Conservation (phyloP, 2,113 vertebrate species). For the Panurus biarmicus region DNA sequence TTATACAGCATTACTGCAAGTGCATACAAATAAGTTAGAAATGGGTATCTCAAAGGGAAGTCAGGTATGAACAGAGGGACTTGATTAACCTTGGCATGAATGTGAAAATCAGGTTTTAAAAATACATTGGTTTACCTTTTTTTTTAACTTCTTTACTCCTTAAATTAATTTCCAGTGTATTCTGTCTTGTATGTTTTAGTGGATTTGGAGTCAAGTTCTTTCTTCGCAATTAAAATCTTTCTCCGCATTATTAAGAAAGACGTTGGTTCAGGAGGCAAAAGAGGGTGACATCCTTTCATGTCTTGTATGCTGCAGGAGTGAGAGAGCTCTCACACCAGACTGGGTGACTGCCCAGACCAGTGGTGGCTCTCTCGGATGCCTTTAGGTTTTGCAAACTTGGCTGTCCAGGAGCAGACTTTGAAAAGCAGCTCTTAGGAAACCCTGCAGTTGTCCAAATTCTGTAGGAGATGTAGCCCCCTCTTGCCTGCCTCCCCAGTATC, state of each 20-base stretch:
- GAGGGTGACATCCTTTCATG: background rate
- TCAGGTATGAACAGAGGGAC: background rate
- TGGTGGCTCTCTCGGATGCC: background rate
- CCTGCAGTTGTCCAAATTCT: background rate
- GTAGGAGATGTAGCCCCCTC: background rate
- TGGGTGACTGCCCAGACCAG: background rate
- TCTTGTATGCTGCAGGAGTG: background rate
- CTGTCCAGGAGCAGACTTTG: background rate
- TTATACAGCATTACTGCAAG: background rate
- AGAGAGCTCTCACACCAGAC: background rate
- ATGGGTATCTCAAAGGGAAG: background rate
- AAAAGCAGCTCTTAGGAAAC: background rate
- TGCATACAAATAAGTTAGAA: background rate
- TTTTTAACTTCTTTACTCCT: background rate
- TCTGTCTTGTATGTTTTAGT: background rate
- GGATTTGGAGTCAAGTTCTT: background rate
- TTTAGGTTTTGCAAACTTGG: background rate
- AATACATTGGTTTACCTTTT: background rate
- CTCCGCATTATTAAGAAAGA: background rate
- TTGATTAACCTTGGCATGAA: background rate
- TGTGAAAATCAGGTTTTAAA: background rate
- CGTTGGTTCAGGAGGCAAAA: background rate
- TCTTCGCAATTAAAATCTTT: background rate
- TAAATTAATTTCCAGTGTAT: background rate
- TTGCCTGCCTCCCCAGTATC: background rate